phyloP scores from a whole-genome alignment of 2,113 vertebrate species.

The Struthidea cinerea region DNA sequence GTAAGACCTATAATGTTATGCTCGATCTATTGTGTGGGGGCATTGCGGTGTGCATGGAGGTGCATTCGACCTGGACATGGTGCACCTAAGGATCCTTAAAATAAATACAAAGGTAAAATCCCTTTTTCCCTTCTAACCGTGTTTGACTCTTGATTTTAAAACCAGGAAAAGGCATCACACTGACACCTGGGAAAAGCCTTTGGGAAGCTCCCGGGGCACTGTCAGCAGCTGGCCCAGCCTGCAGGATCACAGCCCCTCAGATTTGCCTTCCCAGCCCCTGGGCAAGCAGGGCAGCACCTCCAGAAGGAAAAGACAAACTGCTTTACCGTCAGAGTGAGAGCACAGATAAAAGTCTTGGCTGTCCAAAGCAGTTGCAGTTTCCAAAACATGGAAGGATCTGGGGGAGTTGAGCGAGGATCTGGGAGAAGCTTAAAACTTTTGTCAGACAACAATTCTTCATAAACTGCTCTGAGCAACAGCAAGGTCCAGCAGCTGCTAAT shows the following conservation, averaged over 20 bases:
- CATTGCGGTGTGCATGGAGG: too few relatives aligned
- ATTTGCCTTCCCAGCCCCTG: background rate
- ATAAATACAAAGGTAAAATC: too few relatives aligned
- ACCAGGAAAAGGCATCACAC: too few relatives aligned
- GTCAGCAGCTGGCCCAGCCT: background rate
- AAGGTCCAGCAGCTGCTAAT: background rate
- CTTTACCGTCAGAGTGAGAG: rapidly evolving
- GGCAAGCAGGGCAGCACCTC: background rate
- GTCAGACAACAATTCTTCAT: background rate
- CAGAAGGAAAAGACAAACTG: background rate
- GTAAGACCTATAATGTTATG: too few relatives aligned
- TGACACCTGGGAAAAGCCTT: background rate
- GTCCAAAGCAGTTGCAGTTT: background rate
- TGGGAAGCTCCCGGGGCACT: background rate
- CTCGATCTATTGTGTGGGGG: too few relatives aligned
- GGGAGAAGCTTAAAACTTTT: background rate
- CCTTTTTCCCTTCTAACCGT: too few relatives aligned
- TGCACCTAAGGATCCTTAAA: too few relatives aligned
- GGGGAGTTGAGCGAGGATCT: background rate
- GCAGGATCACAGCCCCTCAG: background rate
- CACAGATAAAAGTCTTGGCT: background rate
- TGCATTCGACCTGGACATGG: too few relatives aligned
- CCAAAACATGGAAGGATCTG: background rate
- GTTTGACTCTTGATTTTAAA: too few relatives aligned
- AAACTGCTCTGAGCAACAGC: background rate